phyloP scores from a whole-genome alignment of 2,797 vertebrate genomes.

The Aphelocoma californica region DNA sequence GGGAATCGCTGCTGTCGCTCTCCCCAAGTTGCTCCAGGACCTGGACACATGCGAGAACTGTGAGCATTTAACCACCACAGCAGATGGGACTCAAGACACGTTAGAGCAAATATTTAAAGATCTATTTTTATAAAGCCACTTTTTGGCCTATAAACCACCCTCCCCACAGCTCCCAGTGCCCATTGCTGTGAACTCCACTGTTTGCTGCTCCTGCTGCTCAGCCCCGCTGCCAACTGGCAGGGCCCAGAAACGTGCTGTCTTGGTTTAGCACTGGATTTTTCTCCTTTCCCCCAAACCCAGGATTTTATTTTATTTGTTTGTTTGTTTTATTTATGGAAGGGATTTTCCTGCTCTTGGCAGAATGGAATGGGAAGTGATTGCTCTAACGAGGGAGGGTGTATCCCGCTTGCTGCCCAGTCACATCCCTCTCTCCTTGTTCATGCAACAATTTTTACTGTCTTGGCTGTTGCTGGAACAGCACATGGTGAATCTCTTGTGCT shows the following conservation, averaged over 20 bases:
- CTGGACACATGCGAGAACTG: accelerated
- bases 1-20: accelerated
- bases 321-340: constrained; percentile 28
- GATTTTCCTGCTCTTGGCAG: constrained; percentile 15
- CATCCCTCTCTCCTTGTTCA: neutral
- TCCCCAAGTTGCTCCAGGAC: neutral
- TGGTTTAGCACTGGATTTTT: neutral
- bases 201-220: neutral
- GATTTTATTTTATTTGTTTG: constrained; percentile 1
- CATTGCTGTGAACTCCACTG: neutral
- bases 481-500: neutral
- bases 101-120: constrained; percentile 65
- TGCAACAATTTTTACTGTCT: neutral
- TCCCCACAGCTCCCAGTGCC: neutral
- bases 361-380: neutral
- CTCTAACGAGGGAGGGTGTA: neutral
- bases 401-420: neutral
- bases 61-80: neutral
- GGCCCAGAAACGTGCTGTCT: neutral
- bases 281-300: neutral
- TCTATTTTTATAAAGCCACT: constrained; percentile 34
- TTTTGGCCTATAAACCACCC: constrained; percentile 13
- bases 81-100: neutral
- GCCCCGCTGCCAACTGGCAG: neutral
- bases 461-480: neutral